Base-by-base conservation (phyloP, 1,140 invertebrate genomes). In the Atta colombica region DNA sequence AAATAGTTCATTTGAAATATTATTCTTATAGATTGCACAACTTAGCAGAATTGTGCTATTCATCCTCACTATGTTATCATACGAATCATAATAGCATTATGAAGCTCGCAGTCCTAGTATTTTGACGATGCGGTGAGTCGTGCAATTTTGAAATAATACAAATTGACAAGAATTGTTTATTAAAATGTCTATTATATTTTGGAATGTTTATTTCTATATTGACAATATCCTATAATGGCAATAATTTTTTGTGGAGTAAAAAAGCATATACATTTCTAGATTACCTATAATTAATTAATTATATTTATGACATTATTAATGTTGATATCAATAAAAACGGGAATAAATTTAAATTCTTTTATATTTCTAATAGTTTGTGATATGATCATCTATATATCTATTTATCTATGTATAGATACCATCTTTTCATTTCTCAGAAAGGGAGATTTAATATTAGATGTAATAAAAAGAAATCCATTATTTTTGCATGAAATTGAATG, bases 21-120 rank as follows among this genome's bases (percentile, higher is more conserved):
- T 61, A 18, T 28, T 78, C 65, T 78, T 66, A 28, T 25, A 78
- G 58, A 63, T 8, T 12, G 60, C 12, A 61, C 8, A 14, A 28
- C 12, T 61, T 28, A 18, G 39, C 4, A 39, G 25, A 65, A 65
- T 65, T 25, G 14, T 35, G 39, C 1, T 12, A 21, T 49, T 55
- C 2, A 1, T 4, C 7, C 4, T n/a, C 2, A 3, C 12, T 35
- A 35, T 80, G 10, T 10, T 21, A 18, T 25, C 16, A 18, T 21
- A 0, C 5, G 49, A 35, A 28, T 53, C n/a, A 8, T 0, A 10
- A 10, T 31, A 18, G 21, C 28, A 51, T 14, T 6, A 18, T 7
- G 25, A 49, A 14, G 21, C 28, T 3, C 49, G 5, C 39, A 21
- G 1, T 7, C 35, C 7, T 5, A 53, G 18, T 31, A 53, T 66